phyloP scores from a whole-genome alignment of 2,113 vertebrate species.

The Dissostichus mawsoni region DNA sequence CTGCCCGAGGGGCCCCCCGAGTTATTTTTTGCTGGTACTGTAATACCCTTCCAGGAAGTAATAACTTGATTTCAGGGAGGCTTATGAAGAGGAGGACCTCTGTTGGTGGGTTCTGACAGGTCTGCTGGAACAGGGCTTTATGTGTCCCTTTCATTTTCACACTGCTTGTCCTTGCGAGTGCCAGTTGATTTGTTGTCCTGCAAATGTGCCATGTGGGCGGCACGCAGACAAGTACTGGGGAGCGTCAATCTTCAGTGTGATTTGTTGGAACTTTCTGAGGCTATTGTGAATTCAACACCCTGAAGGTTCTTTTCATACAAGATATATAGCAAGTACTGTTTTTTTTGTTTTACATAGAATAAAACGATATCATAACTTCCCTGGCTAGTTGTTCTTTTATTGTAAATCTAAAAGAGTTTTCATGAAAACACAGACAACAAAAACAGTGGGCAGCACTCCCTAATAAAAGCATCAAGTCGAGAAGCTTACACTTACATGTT shows the following conservation, averaged over 20 bases:
- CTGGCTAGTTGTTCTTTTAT: neutral
- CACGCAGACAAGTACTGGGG: constrained; percentile 2
- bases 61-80: constrained; percentile 69
- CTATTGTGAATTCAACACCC: constrained; percentile 8
- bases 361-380: neutral
- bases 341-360: neutral
- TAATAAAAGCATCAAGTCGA: constrained; percentile 9
- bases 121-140: constrained; percentile 38
- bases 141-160: constrained; percentile 60
- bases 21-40: neutral
- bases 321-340: constrained; percentile 6
- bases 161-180: constrained; percentile 56
- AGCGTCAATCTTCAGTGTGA: constrained; percentile 36
- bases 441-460: constrained; percentile 20
- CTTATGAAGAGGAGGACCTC: constrained; percentile 52
- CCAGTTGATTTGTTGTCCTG: constrained; percentile 64
- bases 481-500: constrained; percentile 22
- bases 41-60: constrained; percentile 55
- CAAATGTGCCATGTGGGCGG: constrained; percentile 47
- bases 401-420: neutral
- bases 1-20: constrained; percentile 38
- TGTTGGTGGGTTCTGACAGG: constrained; percentile 57
- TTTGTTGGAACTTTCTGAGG: constrained; percentile 23
- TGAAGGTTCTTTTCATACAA: neutral
- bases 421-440: neutral